A percentile compares a stretch with the other conserved stretches of the same genome.
Conservation (phyloP, 1,140 invertebrate genomes). For the Brachionus rotundiformis region DNA sequence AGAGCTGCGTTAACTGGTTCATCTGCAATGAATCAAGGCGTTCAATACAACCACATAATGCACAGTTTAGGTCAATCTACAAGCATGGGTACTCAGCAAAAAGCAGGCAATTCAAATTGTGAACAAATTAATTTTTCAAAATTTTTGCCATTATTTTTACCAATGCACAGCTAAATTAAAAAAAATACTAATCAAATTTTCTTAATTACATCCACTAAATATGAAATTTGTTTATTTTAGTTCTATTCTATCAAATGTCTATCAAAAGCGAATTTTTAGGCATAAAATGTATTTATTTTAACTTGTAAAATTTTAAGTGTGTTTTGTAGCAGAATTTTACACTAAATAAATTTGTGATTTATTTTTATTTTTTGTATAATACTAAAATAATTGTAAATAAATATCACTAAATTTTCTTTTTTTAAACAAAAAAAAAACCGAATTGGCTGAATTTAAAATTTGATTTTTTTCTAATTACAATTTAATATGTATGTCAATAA, state of each 20-base stretch:
- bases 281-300: background rate
- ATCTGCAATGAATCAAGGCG: background rate
- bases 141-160: constrained; percentile 31
- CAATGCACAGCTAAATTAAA: constrained; percentile 31
- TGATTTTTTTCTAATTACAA: background rate
- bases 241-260: background rate
- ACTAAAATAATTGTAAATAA: background rate
- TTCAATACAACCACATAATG: background rate
- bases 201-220: background rate
- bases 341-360: background rate
- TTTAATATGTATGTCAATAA: background rate
- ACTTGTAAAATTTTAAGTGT: background rate
- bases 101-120: background rate
- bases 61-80: background rate
- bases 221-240: background rate
- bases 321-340: background rate
- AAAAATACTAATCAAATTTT: background rate
- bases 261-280: background rate
- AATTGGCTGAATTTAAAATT: background rate
- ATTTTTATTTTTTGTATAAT: background rate
- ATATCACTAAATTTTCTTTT: background rate
- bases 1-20: background rate
- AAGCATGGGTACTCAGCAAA: background rate
- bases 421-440: background rate
- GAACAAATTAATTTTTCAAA: constrained; percentile 32